Conservation (phyloP, 37 sponge, comb jelly and placozoan genomes). For the Beroe forskalii region DNA sequence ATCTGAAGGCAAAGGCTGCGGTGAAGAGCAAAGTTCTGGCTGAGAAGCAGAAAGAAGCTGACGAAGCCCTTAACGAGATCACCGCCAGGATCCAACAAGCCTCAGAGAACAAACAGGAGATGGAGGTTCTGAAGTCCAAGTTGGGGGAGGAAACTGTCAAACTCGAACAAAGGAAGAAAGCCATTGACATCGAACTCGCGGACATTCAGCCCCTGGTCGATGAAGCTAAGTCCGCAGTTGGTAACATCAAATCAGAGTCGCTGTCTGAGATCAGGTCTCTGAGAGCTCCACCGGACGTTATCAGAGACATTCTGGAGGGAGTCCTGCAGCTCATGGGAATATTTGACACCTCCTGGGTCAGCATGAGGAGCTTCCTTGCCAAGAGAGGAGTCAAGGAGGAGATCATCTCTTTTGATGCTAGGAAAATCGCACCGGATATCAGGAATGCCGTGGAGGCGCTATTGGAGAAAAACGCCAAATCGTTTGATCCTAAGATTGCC, state of each 20-base stretch:
- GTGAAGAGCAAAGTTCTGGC: slow-evolving; percentile 81
- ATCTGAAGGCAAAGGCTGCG: slow-evolving; percentile 86
- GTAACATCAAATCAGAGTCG: slow-evolving; percentile 92
- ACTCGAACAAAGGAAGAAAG: slow-evolving; percentile 94
- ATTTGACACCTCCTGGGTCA: slow-evolving; percentile 95
- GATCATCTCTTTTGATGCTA: slow-evolving; percentile 86
- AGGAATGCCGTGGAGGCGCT: slow-evolving; percentile 79
- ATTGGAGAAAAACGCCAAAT: slow-evolving; percentile 77
- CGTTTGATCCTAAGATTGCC: slow-evolving; percentile 86
- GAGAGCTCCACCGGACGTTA: slow-evolving; percentile 96
- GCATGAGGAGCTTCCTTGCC: slow-evolving; percentile 95
- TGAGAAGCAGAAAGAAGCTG: slow-evolving; percentile 89
- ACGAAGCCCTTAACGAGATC: slow-evolving; percentile 84
- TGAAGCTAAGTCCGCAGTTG: slow-evolving; percentile 85
- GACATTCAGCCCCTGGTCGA: slow-evolving; percentile 86
- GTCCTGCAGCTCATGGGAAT: slow-evolving; percentile 92
- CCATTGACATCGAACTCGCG: slow-evolving; percentile 93
- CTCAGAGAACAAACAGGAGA: slow-evolving; percentile 70
- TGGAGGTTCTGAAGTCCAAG: slow-evolving; percentile 81
- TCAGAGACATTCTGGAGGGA: slow-evolving; percentile 95
- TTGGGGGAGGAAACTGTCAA: slow-evolving; percentile 80
- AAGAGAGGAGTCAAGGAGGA: slow-evolving; percentile 95
- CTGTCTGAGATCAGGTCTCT: slow-evolving; percentile 93
- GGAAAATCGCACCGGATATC: slow-evolving; percentile 78
- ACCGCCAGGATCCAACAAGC: slow-evolving; percentile 80